These are phyloP conservation scores for Hemaris fuciformis DNA, from an alignment of 2,888 invertebrate genomes.

Conservation along the genomic window DNA sequence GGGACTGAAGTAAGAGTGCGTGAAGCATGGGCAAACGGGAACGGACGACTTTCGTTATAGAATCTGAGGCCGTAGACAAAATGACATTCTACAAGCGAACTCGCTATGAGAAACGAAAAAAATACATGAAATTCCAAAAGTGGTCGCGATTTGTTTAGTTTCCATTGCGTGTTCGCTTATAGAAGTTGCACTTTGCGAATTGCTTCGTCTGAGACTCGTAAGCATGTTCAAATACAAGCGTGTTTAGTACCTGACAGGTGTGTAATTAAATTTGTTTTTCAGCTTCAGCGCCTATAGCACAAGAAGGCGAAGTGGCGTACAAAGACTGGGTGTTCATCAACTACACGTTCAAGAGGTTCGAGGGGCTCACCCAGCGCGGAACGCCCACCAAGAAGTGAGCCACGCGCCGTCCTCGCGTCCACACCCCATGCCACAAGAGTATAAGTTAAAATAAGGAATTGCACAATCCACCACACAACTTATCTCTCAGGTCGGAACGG, in stretches of 20 bases:
- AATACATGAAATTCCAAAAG: no score
- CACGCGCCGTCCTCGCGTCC: background rate
- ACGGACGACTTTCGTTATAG: no score
- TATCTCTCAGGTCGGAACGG: no score
- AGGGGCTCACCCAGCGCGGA: constrained; percentile 96
- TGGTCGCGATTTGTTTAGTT: no score
- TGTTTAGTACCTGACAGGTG: background rate
- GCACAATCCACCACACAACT: background rate
- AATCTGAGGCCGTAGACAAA: no score
- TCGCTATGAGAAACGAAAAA: no score
- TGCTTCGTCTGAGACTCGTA: background rate
- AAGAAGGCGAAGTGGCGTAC: constrained; percentile 94
- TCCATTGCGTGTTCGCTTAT: no score
- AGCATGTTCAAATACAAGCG: background rate
- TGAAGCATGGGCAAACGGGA: background rate
- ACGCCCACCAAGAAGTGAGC: constrained; percentile 90
- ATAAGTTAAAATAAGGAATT: constrained; percentile 8
- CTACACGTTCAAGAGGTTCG: constrained; percentile 99
- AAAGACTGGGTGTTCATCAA: constrained; percentile 99
- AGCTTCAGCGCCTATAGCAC: constrained; percentile 93
- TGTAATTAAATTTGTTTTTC: constrained; percentile 11
- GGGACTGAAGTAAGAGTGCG: background rate
- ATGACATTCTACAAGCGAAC: no score
- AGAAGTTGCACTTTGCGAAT: no score
- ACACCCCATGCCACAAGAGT: constrained; percentile 7